Conservation (phyloP, 2,888 invertebrate species). For the Meloe dianella region DNA sequence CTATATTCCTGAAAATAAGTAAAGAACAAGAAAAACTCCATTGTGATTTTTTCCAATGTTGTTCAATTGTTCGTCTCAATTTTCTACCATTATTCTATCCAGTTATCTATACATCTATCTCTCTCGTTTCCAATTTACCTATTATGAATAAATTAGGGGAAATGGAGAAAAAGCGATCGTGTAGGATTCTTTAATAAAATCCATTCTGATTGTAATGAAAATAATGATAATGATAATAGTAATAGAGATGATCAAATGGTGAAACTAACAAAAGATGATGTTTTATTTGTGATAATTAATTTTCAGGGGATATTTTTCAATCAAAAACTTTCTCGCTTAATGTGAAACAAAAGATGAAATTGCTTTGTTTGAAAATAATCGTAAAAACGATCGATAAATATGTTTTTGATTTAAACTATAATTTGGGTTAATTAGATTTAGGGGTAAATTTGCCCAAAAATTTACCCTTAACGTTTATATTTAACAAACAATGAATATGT, state of each 20-base stretch:
- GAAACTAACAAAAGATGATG: not conserved
- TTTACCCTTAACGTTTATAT: not conserved
- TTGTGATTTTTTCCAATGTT: not conserved
- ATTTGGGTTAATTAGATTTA: not conserved
- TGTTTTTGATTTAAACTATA: not conserved
- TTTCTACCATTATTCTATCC: not conserved
- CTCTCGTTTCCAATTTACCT: not conserved
- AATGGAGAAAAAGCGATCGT: not conserved
- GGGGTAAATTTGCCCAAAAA: not conserved
- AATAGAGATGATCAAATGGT: not conserved
- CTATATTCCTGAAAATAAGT: not conserved
- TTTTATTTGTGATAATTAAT: not conserved
- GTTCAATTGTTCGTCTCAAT: not conserved
- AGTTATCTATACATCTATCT: not conserved
- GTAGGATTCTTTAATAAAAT: not conserved
- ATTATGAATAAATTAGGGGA: slow-evolving; percentile 1
- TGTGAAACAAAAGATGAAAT: not conserved
- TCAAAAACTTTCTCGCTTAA: not conserved
- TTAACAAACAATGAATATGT: not conserved
- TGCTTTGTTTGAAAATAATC: slow-evolving; percentile 4
- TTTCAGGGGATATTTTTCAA: too few species aligned
- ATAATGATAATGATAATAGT: not conserved
- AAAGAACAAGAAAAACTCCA: not conserved
- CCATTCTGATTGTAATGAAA: not conserved
- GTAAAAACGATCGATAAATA: not conserved